Base-by-base conservation (phyloP, 2,888 invertebrate species). In the Clunio marinus region DNA sequence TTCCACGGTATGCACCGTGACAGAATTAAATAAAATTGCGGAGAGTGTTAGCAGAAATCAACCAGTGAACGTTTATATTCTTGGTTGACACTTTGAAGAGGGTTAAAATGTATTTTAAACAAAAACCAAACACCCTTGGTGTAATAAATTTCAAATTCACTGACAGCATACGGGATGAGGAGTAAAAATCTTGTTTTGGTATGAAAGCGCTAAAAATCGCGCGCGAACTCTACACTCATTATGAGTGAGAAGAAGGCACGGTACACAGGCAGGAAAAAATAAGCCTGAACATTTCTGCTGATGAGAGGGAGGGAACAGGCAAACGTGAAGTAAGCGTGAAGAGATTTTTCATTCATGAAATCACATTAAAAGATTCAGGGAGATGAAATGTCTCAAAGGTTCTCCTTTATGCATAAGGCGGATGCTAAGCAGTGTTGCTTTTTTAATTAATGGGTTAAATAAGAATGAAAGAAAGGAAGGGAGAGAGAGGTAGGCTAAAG, bases 141-240 rank as follows among this genome's bases (percentile, higher is more conserved):
- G 55, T 66, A 55, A 66, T 66, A 66, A 66, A 66, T 66, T 66
- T 66, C 66, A 66, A 66, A 66, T 66, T 20, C 55, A 66, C 63
- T 57, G 57, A 63, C 45, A 27, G 63, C 25, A 46, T 25, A 65
- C 24, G 46, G 63, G 46, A 46, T 51, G 22, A 51, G 51, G 20
- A 51, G 51, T 51, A 51, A 51, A 51, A 51, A 13, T 51, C 32
- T 51, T 22, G 22, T 51, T 51, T 51, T 51, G 7, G 51, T 22
- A 51, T 51, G 51, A 22, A 51, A 15, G 41, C n/a, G n/a, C n/a
- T n/a, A n/a, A n/a, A n/a, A 41, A n/a, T n/a, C 41, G 41, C n/a
- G 7, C 41, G 15, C 10, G 10, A 41, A 15, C 41, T 41, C 15
- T 41, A n/a, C 2, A 41, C 13, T 51, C 51, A n/a, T 41, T 10